Evolutionary conservation across 2,797 vertebrate genomes (phyloP), one percentile per base, ranked within the genome.

Genomic region (Phrynocephalus guinanensis): DNA sequence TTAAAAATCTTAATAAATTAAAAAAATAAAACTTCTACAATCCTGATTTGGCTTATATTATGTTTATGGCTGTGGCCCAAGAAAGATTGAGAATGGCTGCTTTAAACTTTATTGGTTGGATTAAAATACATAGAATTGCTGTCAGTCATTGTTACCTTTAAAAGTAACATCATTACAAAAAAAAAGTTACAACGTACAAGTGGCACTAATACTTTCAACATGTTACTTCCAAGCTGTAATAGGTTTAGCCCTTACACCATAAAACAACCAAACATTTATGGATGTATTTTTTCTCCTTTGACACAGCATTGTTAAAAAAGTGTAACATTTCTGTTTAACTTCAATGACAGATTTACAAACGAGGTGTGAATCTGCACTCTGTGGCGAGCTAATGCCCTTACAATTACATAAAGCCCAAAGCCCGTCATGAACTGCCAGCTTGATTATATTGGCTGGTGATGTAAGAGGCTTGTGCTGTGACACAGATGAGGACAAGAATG

Each of bases 401-500:
- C 16, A n/a, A 30, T 79, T 83, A 78, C 66, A 87, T 83, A 87
- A 83, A 83, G 75, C 73, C 48, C 78, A 87, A 83, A 83, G 75
- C 73, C 48, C 78, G 26, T 44, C 66, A 9, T 44, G 50, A 87
- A 87, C 66, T 71, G 50, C 48, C 33, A 24, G 81, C 76, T 78
- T 30, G 26, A 79, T 72, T 88, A 7, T 79, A 79, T 83, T 88
- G 71, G 79, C 77, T 84, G 82, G 76, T 83, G 87, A 79, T 88
- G 75, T 88, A 84, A 84, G 82, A 83, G 56, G 75, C 82, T 83
- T 79, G 75, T 71, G 33, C 67, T 48, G 20, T 72, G 82, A 83
- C 76, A 86, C 75, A 72, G 78, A 63, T 26, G 76, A 71, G 50
- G 52, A 79, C 78, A 66, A 6, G 28, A 84, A 28, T 84, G 75